Percentiles rank a stretch among this genome's conserved stretches.
phyloP scores from a whole-genome alignment of 2,888 invertebrate species.

The Drosophila nr. perissopoda region DNA sequence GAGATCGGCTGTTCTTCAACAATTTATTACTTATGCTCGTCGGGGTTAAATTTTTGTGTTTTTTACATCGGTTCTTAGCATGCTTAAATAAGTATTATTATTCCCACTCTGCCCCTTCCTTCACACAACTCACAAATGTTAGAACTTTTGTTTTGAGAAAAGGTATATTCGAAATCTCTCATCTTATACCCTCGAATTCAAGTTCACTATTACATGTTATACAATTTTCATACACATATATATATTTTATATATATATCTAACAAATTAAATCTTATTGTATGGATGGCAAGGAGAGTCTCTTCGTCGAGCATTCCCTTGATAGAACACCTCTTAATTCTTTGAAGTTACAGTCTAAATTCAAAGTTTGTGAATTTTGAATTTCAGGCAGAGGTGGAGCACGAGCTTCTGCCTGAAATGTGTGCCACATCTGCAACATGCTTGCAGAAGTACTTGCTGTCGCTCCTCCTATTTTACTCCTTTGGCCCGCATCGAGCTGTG shows the following conservation, averaged over 20 bases:
- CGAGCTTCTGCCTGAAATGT: constrained; percentile 75
- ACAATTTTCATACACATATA: neutral
- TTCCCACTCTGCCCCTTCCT: neutral
- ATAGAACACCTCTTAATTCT: neutral
- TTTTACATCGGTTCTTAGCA: constrained; percentile 23
- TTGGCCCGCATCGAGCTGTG: constrained; percentile 13
- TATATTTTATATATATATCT: neutral
- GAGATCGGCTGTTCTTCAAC: constrained; percentile 65
- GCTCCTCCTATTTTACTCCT: constrained; percentile 47
- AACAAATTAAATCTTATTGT: neutral
- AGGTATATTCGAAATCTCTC: neutral
- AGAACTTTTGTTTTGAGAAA: neutral
- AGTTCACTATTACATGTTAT: neutral
- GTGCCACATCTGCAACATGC: constrained; percentile 70
- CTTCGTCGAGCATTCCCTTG: neutral
- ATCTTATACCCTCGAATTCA: neutral
- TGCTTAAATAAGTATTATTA: constrained; percentile 2
- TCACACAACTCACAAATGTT: neutral
- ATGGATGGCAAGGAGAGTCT: neutral
- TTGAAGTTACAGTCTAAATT: constrained; percentile 27
- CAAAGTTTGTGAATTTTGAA: constrained; percentile 27
- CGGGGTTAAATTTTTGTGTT: constrained; percentile 24
- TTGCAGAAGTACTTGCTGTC: constrained; percentile 64
- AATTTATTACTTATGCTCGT: constrained; percentile 68
- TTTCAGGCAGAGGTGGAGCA: constrained; percentile 77